Evolutionary conservation across 2,113 vertebrate species (phyloP).

Genomic region (Erythrolamprus reginae): DNA sequence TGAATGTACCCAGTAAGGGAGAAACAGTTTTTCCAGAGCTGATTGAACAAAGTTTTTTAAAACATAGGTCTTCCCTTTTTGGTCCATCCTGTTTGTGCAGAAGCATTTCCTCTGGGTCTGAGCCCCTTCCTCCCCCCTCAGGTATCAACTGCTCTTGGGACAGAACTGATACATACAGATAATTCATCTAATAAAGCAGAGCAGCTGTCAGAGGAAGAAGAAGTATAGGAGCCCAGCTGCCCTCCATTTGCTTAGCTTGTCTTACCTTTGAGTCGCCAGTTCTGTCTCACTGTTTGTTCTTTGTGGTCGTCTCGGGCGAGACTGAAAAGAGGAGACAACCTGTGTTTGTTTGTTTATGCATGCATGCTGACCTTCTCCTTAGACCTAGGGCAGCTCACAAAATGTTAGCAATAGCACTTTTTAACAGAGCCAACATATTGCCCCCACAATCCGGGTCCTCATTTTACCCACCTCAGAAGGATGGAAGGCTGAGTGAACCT

Average conservation of each 20-base stretch:
- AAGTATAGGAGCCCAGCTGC: background rate
- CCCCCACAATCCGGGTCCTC: too few relatives aligned
- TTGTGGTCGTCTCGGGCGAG: constrained; percentile 71
- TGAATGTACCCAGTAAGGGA: background rate
- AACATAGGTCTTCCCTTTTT: background rate
- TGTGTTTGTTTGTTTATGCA: too few relatives aligned
- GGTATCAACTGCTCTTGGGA: background rate
- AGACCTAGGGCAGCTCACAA: too few relatives aligned
- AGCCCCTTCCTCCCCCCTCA: background rate
- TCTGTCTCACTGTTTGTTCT: constrained; percentile 37
- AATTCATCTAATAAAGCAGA: background rate
- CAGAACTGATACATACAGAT: background rate
- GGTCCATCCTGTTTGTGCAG: background rate
- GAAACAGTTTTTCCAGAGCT: background rate
- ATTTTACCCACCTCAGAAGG: too few relatives aligned
- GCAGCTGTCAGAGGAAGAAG: background rate
- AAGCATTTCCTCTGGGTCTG: background rate
- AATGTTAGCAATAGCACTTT: too few relatives aligned
- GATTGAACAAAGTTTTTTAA: background rate
- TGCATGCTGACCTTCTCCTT: too few relatives aligned
- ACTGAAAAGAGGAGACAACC: constrained; percentile 51
- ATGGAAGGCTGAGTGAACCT: too few relatives aligned
- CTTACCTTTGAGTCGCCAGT: constrained; percentile 21
- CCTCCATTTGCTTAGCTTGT: background rate
- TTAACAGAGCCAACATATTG: too few relatives aligned